These are phyloP conservation scores for Carassius carassius DNA, from an alignment of 2,113 vertebrate species.

Conservation along the genomic window DNA sequence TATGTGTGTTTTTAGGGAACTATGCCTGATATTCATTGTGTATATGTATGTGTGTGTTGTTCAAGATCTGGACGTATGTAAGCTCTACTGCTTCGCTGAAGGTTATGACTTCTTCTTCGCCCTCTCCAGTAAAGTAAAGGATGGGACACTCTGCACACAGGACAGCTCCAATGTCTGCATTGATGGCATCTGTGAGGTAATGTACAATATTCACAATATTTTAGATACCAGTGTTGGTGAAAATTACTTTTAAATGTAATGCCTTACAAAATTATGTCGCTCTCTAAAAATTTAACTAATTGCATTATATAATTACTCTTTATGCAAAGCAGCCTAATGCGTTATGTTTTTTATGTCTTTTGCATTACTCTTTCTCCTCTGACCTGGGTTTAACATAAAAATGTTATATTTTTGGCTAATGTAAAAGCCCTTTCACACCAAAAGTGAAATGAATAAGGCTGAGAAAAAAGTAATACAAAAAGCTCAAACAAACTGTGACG, in stretches of 20 bases:
- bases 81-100: constrained; percentile 91
- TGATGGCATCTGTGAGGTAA: constrained; percentile 88
- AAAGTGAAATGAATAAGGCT: not conserved
- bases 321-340: not conserved
- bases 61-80: constrained; percentile 88
- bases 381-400: not conserved
- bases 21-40: not conserved
- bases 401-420: not conserved
- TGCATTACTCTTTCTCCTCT: not conserved
- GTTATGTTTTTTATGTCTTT: not conserved
- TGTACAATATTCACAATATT: not conserved
- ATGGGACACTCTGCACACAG: constrained; percentile 85
- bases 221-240: not conserved
- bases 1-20: not conserved
- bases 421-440: not conserved
- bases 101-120: constrained; percentile 94
- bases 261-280: not conserved
- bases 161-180: constrained; percentile 85
- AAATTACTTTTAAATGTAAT: not conserved
- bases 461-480: not conserved
- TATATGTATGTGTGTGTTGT: constrained; percentile 19
- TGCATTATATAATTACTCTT: not conserved
- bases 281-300: not conserved
- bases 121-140: constrained; percentile 89
- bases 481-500: not conserved